These are phyloP conservation scores for Gasterosteus nipponicus DNA, from an alignment of 2,113 vertebrate species.

Conservation along the genomic window DNA sequence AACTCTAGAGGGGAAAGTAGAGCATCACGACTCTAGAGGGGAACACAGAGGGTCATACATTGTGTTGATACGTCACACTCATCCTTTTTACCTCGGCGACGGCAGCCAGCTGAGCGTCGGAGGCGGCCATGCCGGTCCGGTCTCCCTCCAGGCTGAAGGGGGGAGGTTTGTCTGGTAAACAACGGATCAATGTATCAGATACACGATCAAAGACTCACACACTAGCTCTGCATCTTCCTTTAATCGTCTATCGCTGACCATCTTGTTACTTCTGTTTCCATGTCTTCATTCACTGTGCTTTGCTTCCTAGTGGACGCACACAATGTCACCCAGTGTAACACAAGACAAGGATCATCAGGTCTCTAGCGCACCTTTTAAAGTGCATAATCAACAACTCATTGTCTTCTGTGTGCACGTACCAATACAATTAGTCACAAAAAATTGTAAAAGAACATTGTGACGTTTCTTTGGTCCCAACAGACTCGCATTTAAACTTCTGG, in stretches of 20 bases:
- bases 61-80: not conserved
- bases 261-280: too few species aligned
- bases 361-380: not conserved
- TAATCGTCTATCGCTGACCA: too few species aligned
- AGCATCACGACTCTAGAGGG: not conserved
- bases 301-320: not conserved
- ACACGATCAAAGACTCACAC: not conserved
- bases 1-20: too few species aligned
- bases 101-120: conserved; percentile 71
- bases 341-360: not conserved
- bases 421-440: too few species aligned
- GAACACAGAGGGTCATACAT: too few species aligned
- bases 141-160: conserved; percentile 69
- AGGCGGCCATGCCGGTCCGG: conserved; percentile 81
- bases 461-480: not conserved
- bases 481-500: too few species aligned
- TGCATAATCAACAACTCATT: not conserved
- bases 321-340: too few species aligned
- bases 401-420: not conserved
- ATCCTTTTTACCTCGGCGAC: conserved; percentile 72
- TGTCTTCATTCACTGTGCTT: not conserved
- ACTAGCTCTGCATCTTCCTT: too few species aligned
- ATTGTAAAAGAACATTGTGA: not conserved
- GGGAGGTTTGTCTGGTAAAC: conserved; percentile 67
- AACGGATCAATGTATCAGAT: not conserved